Base-by-base conservation (phyloP, 1,140 invertebrate genomes). In the Choristoneura fumiferana region DNA sequence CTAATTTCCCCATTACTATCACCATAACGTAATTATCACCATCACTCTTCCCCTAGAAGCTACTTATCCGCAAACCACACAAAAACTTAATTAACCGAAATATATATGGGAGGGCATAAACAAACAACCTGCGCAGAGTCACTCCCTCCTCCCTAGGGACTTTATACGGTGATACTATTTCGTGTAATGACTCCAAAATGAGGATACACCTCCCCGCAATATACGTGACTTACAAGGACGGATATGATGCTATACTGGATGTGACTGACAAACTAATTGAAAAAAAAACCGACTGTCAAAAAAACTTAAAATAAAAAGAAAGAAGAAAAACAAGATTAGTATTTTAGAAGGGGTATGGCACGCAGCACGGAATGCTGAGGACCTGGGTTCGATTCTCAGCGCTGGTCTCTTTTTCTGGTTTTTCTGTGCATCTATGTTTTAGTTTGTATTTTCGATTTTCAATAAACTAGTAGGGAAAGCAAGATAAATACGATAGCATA, bases 171-270 rank as follows among this genome's bases (percentile, higher is more conserved):
- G 83, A 82, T 84, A 86, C 81, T 82, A 81, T 84, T 88, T 78
- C 85, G 85, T 88, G 85, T 88, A 86, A 88, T 88, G 85, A 86
- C 78, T 88, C 73, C 85, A 84, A 80, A 88, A 88, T 86, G 82
- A 86, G 83, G 76, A 85, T 78, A 80, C 76, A 78, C 75, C 65
- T 71, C 69, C 68, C 78, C 63, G 69, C 73, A 74, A 78, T 83
- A 79, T 78, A 78, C 60, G 63, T 65, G 54, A 65, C 59, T 54
- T 58, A 63, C 59, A 43, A 22, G 9, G 15, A 43, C 2, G 15
- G 56, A 13, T 35, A 36, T 58, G 1, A 8, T 57, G n/a, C 8
- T 13, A n/a, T n/a, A 57, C 37, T 18, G 13, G 12, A 43, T 18
- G 40, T 18, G 40, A n/a, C 49, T 29, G 18, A 13, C 45, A 10